Base-by-base conservation (phyloP, 2,113 vertebrate genomes). In the Odocoileus virginianus region DNA sequence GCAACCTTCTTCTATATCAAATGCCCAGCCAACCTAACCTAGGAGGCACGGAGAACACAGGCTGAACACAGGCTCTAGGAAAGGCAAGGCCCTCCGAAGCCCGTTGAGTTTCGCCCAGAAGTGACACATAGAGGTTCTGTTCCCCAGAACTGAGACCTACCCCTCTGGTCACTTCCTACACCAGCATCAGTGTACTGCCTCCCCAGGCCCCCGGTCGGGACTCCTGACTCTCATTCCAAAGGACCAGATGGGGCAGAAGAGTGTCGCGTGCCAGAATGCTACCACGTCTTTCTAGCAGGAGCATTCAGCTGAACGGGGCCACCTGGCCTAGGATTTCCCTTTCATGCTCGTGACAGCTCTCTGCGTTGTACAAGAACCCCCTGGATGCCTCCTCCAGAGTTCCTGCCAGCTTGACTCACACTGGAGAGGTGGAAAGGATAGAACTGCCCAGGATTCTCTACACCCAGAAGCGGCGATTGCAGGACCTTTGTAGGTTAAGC, bases 321-420 rank as follows among this genome's bases (percentile, higher is more conserved):
- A 71, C 92, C 90, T 82, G 81, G 92, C 76, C 78, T 55, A 95
- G 64, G 83, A 87, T 50, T 82, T 86, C 86, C 93, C 93, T 36
- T 71, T 82, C 55, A 64, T 23, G 76, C 25, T 85, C 28, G 9
- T 2, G 47, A 21, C n/a, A 79, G 58, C 40, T 54, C 45, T 81
- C 76, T 36, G 30, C 1, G 5, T 12, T 28, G 47, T 28, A 54
- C 0, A 25, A 61, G 55, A 78, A 57, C 7, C 57, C 89, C 64
- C 27, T 74, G n/a, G 54, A 71, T 23, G 71, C 23, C 57, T 43
- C 36, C 71, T 58, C 45, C 58, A 33, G 78, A 89, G 82, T n/a
- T 71, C 12, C 11, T 43, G 71, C 57, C 89, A 87, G 74, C 57
- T 17, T 64, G 89, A 86, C 61, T 95, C 64, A 52, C 52, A 14